These are phyloP conservation scores for Rutpela maculata DNA, from an alignment of 2,888 invertebrate species.

Conservation along the genomic window DNA sequence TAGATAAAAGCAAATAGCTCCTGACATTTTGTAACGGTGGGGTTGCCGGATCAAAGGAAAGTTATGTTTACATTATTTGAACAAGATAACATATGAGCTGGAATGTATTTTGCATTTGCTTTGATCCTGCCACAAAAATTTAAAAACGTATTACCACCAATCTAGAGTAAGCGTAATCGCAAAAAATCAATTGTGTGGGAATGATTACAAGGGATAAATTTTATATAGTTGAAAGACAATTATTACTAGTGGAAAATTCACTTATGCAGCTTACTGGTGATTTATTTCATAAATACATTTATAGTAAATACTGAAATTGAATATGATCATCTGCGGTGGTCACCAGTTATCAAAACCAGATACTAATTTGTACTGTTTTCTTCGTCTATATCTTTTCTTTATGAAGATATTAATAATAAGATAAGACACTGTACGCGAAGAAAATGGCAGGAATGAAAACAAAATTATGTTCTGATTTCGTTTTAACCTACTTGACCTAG, in stretches of 20 bases:
- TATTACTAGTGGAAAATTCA: not conserved
- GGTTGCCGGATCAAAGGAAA: conserved; percentile 32
- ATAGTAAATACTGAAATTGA: no score
- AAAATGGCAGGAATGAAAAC: no score
- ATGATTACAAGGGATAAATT: not conserved
- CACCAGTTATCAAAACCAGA: no score
- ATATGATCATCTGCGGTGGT: no score
- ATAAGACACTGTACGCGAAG: no score
- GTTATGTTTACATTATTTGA: conserved; percentile 39
- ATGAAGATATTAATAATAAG: no score
- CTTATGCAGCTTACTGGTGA: not conserved
- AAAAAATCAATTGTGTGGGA: not conserved
- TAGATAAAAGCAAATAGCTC: conserved; percentile 26
- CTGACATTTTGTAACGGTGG: conserved; percentile 24
- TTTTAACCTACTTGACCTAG: no score
- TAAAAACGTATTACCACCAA: conserved; percentile 28
- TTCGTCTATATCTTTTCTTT: no score
- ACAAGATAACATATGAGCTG: conserved; percentile 25
- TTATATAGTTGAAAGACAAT: not conserved
- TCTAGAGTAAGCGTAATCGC: conserved; percentile 19
- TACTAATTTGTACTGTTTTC: no score
- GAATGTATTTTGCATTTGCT: conserved; percentile 31
- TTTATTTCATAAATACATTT: no score
- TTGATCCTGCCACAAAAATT: conserved; percentile 34
- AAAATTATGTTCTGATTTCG: no score